These are phyloP conservation scores for Miltochrista miniata DNA, from an alignment of 2,888 invertebrate species.

Conservation along the genomic window DNA sequence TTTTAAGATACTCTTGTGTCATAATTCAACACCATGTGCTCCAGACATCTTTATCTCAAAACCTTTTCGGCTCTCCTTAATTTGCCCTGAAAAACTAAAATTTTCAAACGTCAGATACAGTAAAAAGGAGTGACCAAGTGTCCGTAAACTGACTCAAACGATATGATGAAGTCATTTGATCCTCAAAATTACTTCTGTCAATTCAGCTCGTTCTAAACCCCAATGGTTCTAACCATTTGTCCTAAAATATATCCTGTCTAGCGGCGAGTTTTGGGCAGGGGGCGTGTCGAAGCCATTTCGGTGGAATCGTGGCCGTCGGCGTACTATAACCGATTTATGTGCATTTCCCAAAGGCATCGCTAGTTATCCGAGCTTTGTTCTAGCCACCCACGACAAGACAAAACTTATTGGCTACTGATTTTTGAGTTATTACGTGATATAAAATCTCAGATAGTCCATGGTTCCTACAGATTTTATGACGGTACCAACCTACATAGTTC, in stretches of 20 bases:
- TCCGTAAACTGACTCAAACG: background rate
- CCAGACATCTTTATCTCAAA: no score
- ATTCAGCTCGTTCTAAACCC: slow-evolving; percentile 9
- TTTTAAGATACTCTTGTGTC: no score
- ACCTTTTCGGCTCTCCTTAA: no score
- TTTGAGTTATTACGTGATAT: slow-evolving; percentile 30
- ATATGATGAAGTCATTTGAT: background rate
- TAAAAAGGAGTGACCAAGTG: no score
- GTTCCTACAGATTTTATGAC: background rate
- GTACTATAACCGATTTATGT: slow-evolving; percentile 40
- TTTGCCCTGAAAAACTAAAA: no score
- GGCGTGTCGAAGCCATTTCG: slow-evolving; percentile 10
- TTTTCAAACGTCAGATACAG: no score
- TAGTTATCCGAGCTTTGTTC: slow-evolving; percentile 39
- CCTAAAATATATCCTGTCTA: background rate
- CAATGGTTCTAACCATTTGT: background rate
- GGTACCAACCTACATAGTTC: no score
- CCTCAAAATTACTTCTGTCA: background rate
- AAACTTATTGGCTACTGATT: slow-evolving; percentile 36
- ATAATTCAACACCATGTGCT: no score
- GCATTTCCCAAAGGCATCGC: slow-evolving; percentile 29
- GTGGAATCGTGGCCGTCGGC: slow-evolving; percentile 20
- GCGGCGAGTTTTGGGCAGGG: slow-evolving; percentile 1
- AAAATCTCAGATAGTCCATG: no score
- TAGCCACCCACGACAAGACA: slow-evolving; percentile 25